Percentiles rank a stretch among this genome's conserved stretches.
Evolutionary conservation across 2,797 vertebrate species (phyloP).

Genomic region (Vireo griseus): DNA sequence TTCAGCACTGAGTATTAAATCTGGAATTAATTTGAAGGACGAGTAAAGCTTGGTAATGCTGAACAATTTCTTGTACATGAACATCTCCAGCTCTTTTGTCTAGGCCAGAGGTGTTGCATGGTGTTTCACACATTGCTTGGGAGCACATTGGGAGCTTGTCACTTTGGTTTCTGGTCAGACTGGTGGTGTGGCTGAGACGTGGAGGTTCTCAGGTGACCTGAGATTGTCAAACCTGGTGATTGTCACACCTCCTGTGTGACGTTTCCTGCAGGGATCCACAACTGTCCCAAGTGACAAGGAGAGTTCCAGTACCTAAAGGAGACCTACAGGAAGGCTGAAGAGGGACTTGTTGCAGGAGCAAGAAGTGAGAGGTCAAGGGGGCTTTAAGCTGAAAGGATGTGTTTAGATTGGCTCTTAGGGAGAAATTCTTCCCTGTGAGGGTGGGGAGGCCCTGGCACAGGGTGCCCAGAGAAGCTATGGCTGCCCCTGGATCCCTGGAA

Average conservation of each 20-base stretch:
- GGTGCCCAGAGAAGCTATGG: not conserved
- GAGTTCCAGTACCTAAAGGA: not conserved
- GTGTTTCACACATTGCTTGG: fast-evolving
- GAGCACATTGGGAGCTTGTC: fast-evolving
- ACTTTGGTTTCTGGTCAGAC: not conserved
- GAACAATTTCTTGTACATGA: not conserved
- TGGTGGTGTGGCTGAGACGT: fast-evolving
- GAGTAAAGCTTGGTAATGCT: not conserved
- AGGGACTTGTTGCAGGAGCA: not conserved
- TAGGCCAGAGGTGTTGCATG: not conserved
- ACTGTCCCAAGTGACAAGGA: not conserved
- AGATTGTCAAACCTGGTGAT: not conserved
- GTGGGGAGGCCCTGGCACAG: not conserved
- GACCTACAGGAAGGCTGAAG: fast-evolving
- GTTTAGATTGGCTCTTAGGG: not conserved
- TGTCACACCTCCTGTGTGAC: not conserved
- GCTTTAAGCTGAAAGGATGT: not conserved
- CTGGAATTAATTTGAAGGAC: not conserved
- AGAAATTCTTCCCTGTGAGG: not conserved
- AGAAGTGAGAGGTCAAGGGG: too few species aligned
- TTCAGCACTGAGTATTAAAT: not conserved
- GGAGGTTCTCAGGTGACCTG: not conserved
- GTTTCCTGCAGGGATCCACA: not conserved
- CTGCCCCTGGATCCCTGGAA: not conserved
- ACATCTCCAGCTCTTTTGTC: not conserved